Base-by-base conservation (phyloP, 2,888 invertebrate genomes). In the Chrysina gloriosa region DNA sequence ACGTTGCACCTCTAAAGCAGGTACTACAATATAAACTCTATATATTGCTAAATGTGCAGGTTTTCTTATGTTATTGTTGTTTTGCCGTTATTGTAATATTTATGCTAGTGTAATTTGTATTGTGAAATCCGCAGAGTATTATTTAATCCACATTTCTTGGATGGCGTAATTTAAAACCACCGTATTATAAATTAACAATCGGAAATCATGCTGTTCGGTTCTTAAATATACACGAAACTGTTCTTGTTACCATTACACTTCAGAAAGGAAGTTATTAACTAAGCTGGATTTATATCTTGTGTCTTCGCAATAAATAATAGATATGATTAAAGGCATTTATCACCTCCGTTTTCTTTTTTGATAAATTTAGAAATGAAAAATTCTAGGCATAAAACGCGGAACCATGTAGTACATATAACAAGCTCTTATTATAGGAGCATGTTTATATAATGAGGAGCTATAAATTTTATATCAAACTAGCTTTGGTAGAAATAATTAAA, bases 21-120 rank as follows among this genome's bases (percentile, higher is more conserved):
- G 3, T 25, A 50, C 25, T 50, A 6, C 21, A 31, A 52, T 29
- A 52, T 7, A 52, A 29, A 52, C 52, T 52, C 14, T 27, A 29
- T 16, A 56, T 39, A 56, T 21, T 21, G 23, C 23, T 25, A 56
- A 56, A 39, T 56, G 25, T 21, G 23, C 39, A 23, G 25, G 11
- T 21, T 56, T 56, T 31, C 34, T 31, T 19, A 34, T 31, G 11
- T 56, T 56, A 39, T 56, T 56, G 48, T 48, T 48, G 36, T 56
- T 56, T 29, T 52, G 27, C 3, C 25, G 48, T 25, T 36, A 36
- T 42, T 52, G 52, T 29, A 52, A 36, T 56, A 39, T 39, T 39
- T 36, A 56, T 23, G 36, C 23, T 23, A 39, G 11, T 23, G 16
- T 21, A 23, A 21, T 36, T 56, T 36, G 25, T 36, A 36, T 56